phyloP scores from a whole-genome alignment of 2,113 vertebrate genomes.

The Lagenorhynchus albirostris region DNA sequence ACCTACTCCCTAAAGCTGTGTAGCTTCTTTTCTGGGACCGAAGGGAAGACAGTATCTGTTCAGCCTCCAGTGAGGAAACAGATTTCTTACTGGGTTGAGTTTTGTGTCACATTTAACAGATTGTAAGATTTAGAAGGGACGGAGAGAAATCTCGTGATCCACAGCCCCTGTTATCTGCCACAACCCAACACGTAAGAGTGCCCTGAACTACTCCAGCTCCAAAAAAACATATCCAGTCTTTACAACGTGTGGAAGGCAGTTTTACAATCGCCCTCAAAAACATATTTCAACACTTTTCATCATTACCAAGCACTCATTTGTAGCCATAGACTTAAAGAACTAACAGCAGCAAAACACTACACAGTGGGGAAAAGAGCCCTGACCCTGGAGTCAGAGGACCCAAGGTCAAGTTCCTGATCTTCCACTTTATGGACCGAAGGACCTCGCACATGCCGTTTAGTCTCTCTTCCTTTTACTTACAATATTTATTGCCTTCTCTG shows the following conservation, averaged over 20 bases:
- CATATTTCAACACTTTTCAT: not conserved
- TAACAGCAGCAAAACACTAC: not conserved
- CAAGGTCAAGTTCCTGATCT: conserved; percentile 14
- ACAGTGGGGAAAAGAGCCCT: not conserved
- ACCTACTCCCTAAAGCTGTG: not conserved
- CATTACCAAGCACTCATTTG: not conserved
- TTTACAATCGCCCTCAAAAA: not conserved
- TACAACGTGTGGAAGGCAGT: not conserved
- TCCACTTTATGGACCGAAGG: not conserved
- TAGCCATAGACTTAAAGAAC: not conserved
- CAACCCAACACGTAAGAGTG: not conserved
- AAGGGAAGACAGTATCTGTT: not conserved
- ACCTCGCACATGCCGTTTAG: not conserved
- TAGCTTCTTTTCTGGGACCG: not conserved
- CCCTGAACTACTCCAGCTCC: not conserved
- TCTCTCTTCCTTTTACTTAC: not conserved
- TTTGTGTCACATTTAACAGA: not conserved
- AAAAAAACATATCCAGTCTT: not conserved
- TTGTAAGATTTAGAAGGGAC: not conserved
- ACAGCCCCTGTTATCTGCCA: not conserved
- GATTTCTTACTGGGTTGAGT: not conserved
- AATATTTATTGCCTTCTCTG: conserved; percentile 36
- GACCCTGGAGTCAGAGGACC: not conserved
- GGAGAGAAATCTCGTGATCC: not conserved
- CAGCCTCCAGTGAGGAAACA: not conserved